Base-by-base conservation (phyloP, 2,888 invertebrate genomes). In the Noctua pronuba region DNA sequence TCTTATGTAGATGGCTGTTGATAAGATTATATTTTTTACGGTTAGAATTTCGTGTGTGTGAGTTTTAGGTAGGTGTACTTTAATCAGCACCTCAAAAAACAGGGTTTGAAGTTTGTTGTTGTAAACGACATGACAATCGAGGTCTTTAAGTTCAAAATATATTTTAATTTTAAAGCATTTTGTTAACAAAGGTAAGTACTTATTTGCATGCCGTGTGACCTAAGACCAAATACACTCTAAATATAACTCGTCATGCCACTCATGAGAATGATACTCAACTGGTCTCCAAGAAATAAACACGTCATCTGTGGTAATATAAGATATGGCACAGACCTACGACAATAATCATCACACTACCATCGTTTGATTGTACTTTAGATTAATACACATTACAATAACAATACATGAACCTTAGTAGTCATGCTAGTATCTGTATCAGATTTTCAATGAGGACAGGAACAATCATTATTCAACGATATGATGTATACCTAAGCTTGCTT, bases 11-110 rank as follows among this genome's bases (percentile, higher is more conserved):
- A 77, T 60, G 10, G 11, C 55, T 74, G 13, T 65, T 49, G 75
- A 74, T 79, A 79, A 65, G 64, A 81, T 64, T 21, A 58, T 62
- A 28, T 35, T 31, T 35, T 72, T 44, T 64, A 44, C 24, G 41
- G 18, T 79, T 1, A 31, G 6, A 41, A 38, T 35, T 31, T 73
- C 11, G 38, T 79, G 16, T 8, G 10, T 21, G 11, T 18, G 16
- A 10, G n/a, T n/a, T 55, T 55, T n/a, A n/a, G n/a, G 55, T 13
- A 55, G 49, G 21, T 21, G 18, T 49, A 49, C 18, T 49, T 49
- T 21, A 49, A 49, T 49, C 7, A 44, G 16, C 49, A 58, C 11
- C 5, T 66, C 35, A 28, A 69, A 62, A 38, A 44, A 46, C 31
- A 44, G 21, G 10, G 21, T 24, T 78, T 64, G 1, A 18, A 46